Percentiles rank a stretch among this genome's conserved stretches.
These are phyloP conservation scores for Onychomys arenicola DNA, from an alignment of 2,797 vertebrate genomes.

Conservation along the genomic window DNA sequence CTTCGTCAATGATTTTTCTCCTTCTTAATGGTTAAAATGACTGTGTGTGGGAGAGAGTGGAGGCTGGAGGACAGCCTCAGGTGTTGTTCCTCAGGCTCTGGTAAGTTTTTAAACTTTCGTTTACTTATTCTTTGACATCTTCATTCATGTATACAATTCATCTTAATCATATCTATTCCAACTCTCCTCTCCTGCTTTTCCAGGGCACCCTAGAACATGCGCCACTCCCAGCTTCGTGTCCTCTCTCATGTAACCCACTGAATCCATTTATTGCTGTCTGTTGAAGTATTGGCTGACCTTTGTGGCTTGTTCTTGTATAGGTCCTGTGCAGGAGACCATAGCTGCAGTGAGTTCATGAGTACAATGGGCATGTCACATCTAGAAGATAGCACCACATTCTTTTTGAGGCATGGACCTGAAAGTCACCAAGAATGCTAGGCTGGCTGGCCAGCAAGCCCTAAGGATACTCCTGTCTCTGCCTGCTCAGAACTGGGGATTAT, in stretches of 20 bases:
- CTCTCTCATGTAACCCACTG: no score
- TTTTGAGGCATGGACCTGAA: neutral
- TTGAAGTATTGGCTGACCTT: neutral
- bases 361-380: neutral
- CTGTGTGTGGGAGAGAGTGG: neutral
- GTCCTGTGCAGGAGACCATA: neutral
- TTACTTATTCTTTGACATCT: neutral
- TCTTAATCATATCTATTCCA: neutral
- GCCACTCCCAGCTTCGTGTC: accelerated
- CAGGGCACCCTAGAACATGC: no score
- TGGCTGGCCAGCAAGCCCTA: neutral
- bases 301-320: neutral
- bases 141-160: neutral
- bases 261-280: neutral
- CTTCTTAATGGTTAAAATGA: neutral
- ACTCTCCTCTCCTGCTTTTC: neutral
- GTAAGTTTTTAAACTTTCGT: no score
- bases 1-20: neutral
- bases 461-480: neutral
- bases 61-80: neutral
- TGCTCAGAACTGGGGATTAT: neutral
- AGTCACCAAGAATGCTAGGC: neutral
- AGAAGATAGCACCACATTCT: neutral
- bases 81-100: neutral
- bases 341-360: neutral